Base-by-base conservation (phyloP, 2,797 vertebrate genomes). In the Varecia variegata region DNA sequence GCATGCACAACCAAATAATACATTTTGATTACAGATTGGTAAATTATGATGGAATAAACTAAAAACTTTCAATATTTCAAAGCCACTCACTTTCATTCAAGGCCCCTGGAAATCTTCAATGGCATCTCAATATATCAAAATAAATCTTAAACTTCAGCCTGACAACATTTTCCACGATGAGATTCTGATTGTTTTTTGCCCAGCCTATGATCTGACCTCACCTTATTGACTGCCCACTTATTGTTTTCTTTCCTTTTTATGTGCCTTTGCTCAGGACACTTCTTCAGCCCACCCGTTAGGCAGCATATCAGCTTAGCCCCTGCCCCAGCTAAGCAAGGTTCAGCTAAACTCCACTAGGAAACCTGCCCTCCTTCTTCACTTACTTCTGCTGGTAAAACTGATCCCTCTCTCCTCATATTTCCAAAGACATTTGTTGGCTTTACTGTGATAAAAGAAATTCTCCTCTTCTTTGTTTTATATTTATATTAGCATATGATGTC, bases 71-170 rank as follows among this genome's bases (percentile, higher is more conserved):
- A 77, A 4, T 35, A 11, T 95, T 95, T 96, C 73, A 45, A 92
- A 95, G 71, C 8, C 11, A 88, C 73, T 94, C 32, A 73, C 9
- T 80, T 95, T 83, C 76, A 83, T 70, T 95, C 35, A 90, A 71
- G 27, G 17, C n/a, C 80, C 47, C 15, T 87, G 43, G 40, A 90
- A 93, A 70, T 13, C 2, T 38, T 93, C 56, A 85, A 7, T 50
- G 21, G 0, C 5, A 56, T 80, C 60, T 77, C 67, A 32, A 35
- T 62, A 60, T 45, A 80, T 65, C 52, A 88, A 74, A 90, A 90
- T 25, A 73, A 73, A 58, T 58, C 27, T 0, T 40, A 60, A 76
- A 86, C 32, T 77, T 60, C 1, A 87, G 8, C 6, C 32, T 87
- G 40, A 80, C 50, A 96, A 58, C 62, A 27, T 56, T 88, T n/a